These are phyloP conservation scores for Tachypleus tridentatus DNA, from an alignment of 1,140 invertebrate species.

Conservation along the genomic window DNA sequence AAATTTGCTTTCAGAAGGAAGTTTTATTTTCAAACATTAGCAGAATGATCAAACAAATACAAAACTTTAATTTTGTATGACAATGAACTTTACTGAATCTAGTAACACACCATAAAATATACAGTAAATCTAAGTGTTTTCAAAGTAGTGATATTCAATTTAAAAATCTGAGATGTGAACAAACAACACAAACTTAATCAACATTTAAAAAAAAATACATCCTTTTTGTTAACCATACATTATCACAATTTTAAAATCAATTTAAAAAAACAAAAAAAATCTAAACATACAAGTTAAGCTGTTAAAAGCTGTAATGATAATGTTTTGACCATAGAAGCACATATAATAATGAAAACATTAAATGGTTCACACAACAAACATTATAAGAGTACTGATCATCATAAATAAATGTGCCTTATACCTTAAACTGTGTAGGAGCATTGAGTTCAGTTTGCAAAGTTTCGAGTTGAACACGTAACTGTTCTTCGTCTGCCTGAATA, in stretches of 20 bases:
- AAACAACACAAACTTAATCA: too few relatives aligned
- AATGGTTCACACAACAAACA: constrained; percentile 19
- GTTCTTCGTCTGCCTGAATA: constrained; percentile 78
- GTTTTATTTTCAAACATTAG: constrained; percentile 1
- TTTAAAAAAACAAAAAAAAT: not conserved
- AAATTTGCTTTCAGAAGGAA: not conserved
- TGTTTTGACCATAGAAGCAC: not conserved
- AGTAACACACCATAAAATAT: too few relatives aligned
- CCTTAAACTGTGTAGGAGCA: constrained; percentile 83
- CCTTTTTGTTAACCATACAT: too few relatives aligned
- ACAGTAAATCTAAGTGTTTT: too few relatives aligned
- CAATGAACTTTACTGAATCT: too few relatives aligned
- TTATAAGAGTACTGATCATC: constrained; percentile 3
- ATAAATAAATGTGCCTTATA: constrained; percentile 30
- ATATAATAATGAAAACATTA: constrained; percentile 12
- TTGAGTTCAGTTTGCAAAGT: constrained; percentile 71
- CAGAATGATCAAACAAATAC: too few relatives aligned
- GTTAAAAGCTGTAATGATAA: not conserved
- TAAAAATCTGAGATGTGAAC: too few relatives aligned
- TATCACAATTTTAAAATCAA: not conserved
- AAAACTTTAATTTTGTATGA: too few relatives aligned
- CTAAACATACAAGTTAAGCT: not conserved
- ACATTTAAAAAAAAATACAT: too few relatives aligned
- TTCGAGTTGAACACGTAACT: constrained; percentile 66
- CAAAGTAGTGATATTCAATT: too few relatives aligned